These are phyloP conservation scores for Rhombomys opimus DNA, from an alignment of 2,113 vertebrate species.

Conservation along the genomic window DNA sequence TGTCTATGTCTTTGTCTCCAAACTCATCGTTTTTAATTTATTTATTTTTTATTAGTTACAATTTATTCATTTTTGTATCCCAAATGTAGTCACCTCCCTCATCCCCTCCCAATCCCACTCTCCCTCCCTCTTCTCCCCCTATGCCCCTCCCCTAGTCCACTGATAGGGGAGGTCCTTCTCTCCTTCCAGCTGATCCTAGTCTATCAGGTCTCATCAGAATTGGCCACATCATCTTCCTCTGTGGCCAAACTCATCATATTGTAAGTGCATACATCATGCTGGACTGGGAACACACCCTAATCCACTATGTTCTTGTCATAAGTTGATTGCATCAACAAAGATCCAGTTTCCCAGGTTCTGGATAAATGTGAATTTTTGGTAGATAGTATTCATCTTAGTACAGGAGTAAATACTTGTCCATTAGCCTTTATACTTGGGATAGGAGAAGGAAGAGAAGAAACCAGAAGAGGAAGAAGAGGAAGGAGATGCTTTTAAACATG, in stretches of 20 bases:
- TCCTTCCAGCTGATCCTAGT: no score
- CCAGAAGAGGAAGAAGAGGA: neutral
- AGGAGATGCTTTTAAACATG: neutral
- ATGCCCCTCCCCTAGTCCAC: no score
- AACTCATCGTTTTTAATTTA: neutral
- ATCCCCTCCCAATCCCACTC: no score
- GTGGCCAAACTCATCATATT: neutral
- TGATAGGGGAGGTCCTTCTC: no score
- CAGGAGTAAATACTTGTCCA: neutral
- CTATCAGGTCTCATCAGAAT: no score
- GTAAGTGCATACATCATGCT: neutral
- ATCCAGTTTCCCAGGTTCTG: neutral
- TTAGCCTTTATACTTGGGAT: neutral
- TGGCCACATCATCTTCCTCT: no score
- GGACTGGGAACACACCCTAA: neutral
- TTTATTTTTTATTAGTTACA: no score
- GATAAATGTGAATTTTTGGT: neutral
- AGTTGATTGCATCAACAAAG: neutral
- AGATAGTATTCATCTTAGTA: neutral
- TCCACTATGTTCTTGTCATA: neutral
- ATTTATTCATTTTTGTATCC: no score
- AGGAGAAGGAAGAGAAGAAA: neutral
- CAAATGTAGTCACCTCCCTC: no score
- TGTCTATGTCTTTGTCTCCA: neutral
- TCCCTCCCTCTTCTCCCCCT: no score